A percentile compares a stretch with the other conserved stretches of the same genome.
Conservation (phyloP, 2,888 invertebrate genomes). For the Nyleta sp. region DNA sequence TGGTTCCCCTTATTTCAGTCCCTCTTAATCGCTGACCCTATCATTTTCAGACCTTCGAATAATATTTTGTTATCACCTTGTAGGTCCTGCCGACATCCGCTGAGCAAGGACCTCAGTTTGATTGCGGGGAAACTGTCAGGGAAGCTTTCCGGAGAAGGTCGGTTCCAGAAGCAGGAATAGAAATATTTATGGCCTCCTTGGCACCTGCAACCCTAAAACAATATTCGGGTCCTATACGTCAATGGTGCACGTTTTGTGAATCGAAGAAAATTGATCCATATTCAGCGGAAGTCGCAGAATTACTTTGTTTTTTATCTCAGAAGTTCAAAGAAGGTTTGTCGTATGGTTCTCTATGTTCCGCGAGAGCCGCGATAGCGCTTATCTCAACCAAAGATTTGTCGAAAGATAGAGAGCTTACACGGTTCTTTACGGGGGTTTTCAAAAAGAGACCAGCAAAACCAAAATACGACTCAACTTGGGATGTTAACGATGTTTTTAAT, state of each 20-base stretch:
- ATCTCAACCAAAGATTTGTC: not conserved
- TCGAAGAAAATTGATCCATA: not conserved
- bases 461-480: conserved; percentile 3
- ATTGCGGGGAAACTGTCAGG: conserved; percentile 1
- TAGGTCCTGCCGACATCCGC: not conserved
- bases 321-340: not conserved
- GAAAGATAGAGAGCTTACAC: not conserved
- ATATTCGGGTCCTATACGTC: not conserved
- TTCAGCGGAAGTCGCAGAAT: no score
- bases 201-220: not conserved
- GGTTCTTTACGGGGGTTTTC: conserved; percentile 40
- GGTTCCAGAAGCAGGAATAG: no score
- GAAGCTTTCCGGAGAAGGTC: not conserved
- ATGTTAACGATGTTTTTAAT: not conserved
- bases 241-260: not conserved
- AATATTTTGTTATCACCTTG: not conserved
- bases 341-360: not conserved
- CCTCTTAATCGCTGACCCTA: not conserved
- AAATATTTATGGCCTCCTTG: not conserved
- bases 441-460: conserved; percentile 30
- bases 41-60: not conserved
- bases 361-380: not conserved
- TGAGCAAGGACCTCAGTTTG: not conserved
- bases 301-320: no score
- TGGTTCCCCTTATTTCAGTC: conserved; percentile 4